phyloP scores from a whole-genome alignment of 2,113 vertebrate genomes.

The Scomber colias region DNA sequence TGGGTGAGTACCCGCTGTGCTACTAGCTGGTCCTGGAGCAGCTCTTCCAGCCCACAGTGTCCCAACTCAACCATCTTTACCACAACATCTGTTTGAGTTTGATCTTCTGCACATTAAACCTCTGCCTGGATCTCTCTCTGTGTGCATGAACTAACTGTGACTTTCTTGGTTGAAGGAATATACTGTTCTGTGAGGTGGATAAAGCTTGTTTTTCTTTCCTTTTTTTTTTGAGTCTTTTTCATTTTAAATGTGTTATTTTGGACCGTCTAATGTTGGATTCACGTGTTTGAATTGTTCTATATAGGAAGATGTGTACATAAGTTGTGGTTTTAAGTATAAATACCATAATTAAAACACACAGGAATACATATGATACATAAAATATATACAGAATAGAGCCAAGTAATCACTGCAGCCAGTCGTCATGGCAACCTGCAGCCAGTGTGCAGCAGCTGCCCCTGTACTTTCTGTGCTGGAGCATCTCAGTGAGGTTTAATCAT shows the following conservation, averaged over 20 bases:
- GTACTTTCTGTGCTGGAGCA: background rate
- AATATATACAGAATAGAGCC: no score
- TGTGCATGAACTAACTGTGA: constrained; percentile 73
- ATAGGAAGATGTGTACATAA: background rate
- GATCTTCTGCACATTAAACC: constrained; percentile 7
- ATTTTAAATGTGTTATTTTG: background rate
- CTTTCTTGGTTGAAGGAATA: background rate
- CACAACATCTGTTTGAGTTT: background rate
- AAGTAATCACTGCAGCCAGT: background rate
- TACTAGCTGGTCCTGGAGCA: background rate
- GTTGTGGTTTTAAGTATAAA: background rate
- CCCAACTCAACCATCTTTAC: background rate
- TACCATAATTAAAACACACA: background rate
- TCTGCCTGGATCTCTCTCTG: constrained; percentile 55
- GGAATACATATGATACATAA: background rate
- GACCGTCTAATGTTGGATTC: background rate
- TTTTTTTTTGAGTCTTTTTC: background rate
- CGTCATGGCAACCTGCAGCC: no score
- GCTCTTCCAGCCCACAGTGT: constrained; percentile 9
- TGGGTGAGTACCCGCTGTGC: constrained; percentile 93
- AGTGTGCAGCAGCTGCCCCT: background rate
- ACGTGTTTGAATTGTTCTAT: constrained; percentile 1
- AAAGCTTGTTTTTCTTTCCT: background rate
- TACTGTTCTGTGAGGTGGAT: background rate
- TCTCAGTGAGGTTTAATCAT: background rate